phyloP scores from a whole-genome alignment of 64 coral and sea anemone species.

The Montipora foliosa region DNA sequence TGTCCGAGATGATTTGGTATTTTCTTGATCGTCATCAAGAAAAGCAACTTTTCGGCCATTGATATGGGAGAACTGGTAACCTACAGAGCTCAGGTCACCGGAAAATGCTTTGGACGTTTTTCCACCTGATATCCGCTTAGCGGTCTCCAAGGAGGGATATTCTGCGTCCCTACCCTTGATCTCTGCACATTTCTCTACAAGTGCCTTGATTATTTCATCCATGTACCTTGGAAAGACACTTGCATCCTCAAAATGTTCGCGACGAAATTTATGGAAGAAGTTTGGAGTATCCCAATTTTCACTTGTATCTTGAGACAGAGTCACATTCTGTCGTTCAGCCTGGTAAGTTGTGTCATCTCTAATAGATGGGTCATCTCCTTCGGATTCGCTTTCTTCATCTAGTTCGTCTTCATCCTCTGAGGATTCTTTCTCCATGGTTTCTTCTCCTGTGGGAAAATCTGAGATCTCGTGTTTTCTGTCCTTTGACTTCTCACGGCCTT shows the following conservation, averaged over 20 bases:
- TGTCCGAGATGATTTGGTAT: constrained; percentile 5
- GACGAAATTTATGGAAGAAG: neutral
- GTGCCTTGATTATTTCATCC: constrained; percentile 85
- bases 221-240: constrained; percentile 60
- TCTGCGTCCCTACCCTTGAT: constrained; percentile 27
- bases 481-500: neutral
- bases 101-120: neutral
- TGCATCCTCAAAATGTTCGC: constrained; percentile 49
- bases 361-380: too few relatives aligned
- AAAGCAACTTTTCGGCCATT: constrained; percentile 59
- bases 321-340: neutral
- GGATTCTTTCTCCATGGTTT: neutral
- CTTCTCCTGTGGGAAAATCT: neutral
- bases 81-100: neutral
- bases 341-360: too few relatives aligned
- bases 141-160: constrained; percentile 50
- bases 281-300: neutral
- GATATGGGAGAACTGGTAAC: neutral
- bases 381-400: neutral
- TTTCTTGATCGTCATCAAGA: constrained; percentile 40
- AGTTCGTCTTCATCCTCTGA: neutral
- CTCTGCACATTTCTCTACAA: constrained; percentile 68
- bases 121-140: neutral
- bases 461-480: neutral
- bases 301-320: neutral